A percentile compares a stretch with the other conserved stretches of the same genome.
These are phyloP conservation scores for Cacatua alba DNA, from an alignment of 2,113 vertebrate genomes.

Conservation along the genomic window DNA sequence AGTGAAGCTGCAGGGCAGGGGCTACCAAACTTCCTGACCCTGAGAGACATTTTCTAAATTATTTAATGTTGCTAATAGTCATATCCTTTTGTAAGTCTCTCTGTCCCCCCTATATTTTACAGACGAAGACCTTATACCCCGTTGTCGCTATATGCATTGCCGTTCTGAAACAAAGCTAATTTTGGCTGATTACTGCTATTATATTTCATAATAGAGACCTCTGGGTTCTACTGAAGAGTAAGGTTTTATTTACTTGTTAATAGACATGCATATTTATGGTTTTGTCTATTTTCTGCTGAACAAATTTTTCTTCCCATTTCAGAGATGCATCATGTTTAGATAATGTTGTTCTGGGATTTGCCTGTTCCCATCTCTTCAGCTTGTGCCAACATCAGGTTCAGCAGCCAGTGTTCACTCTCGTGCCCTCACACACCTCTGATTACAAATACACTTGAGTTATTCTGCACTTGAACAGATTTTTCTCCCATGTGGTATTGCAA, in stretches of 20 bases:
- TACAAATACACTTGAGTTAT: background rate
- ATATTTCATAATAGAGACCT: background rate
- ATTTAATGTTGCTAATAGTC: background rate
- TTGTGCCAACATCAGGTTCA: background rate
- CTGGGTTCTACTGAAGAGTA: background rate
- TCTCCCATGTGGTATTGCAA: background rate
- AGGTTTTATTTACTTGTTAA: background rate
- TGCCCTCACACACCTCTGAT: background rate
- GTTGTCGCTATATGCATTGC: accelerated
- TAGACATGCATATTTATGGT: background rate
- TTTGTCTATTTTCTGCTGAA: background rate
- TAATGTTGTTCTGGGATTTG: background rate
- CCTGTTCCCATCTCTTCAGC: background rate
- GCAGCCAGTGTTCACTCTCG: background rate
- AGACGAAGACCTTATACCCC: background rate
- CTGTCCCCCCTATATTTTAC: background rate
- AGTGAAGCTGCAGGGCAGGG: background rate
- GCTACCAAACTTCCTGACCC: background rate
- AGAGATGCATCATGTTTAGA: background rate
- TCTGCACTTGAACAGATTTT: background rate
- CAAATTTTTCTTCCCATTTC: background rate
- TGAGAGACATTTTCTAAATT: background rate
- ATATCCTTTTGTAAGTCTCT: background rate
- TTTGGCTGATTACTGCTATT: background rate
- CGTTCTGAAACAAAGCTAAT: background rate